phyloP scores from a whole-genome alignment of 1,140 invertebrate species.

The Heterodera carotae region DNA sequence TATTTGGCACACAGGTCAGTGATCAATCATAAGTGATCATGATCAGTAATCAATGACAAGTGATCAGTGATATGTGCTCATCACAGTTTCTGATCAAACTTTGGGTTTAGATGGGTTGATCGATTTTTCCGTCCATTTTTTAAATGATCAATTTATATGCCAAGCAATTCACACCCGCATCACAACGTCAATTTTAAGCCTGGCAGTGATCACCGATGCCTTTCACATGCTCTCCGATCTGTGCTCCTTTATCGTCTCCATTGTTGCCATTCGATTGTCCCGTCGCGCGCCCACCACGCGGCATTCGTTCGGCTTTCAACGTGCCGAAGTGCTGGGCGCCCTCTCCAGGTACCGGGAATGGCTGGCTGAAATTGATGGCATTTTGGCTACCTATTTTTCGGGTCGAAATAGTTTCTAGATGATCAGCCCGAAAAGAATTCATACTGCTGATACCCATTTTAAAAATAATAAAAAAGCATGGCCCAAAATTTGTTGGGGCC shows the following conservation, averaged over 20 bases:
- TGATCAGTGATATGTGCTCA: too few relatives aligned
- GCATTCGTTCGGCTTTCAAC: constrained; percentile 79
- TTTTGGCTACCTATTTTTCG: background rate
- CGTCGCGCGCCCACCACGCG: constrained; percentile 79
- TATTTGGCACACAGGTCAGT: constrained; percentile 47
- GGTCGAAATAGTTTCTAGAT: too few relatives aligned
- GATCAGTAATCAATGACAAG: too few relatives aligned
- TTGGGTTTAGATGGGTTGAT: background rate
- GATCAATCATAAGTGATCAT: background rate
- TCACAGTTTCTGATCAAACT: too few relatives aligned
- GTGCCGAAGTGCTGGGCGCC: constrained; percentile 72
- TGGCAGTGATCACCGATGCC: constrained; percentile 94
- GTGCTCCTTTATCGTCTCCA: constrained; percentile 92
- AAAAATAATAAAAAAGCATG: too few relatives aligned
- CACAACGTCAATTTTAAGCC: constrained; percentile 67
- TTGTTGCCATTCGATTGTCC: constrained; percentile 88
- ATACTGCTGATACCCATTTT: background rate
- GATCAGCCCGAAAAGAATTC: too few relatives aligned
- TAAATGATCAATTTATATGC: constrained; percentile 69
- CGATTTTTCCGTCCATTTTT: constrained; percentile 66
- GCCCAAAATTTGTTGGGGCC: too few relatives aligned
- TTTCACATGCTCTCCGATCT: constrained; percentile 93
- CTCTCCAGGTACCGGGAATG: constrained; percentile 54
- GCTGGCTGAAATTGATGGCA: too few relatives aligned
- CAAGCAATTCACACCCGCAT: too few relatives aligned